Conservation (phyloP, 2,113 vertebrate genomes). For the Canis aureus region DNA sequence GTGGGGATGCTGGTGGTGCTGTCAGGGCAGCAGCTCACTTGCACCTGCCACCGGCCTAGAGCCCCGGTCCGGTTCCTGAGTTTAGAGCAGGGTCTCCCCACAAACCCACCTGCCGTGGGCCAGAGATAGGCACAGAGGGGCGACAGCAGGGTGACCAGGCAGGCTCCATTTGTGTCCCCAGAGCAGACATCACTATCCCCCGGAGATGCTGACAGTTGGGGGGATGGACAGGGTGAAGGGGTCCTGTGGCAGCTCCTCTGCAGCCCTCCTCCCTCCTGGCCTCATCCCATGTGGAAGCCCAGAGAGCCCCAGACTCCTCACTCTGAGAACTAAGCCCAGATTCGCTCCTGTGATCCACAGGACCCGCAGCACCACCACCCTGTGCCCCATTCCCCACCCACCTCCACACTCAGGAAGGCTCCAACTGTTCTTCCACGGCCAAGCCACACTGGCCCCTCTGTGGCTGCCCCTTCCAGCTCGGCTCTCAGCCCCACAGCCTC, state of each 20-base stretch:
- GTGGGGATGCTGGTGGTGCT: no score
- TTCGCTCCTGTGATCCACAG: neutral
- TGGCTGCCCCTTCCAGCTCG: neutral
- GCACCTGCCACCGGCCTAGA: neutral
- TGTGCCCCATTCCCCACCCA: neutral
- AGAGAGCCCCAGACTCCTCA: neutral
- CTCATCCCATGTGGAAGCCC: neutral
- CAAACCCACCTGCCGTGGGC: neutral
- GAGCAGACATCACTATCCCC: neutral
- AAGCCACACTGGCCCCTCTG: neutral
- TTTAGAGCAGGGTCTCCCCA: neutral
- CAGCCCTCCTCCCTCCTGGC: neutral
- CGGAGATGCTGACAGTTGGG: neutral
- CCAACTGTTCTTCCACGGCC: fast-evolving
- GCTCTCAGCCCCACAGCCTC: neutral
- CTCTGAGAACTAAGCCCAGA: neutral
- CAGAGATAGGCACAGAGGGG: neutral
- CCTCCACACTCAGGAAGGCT: fast-evolving
- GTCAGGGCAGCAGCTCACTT: neutral
- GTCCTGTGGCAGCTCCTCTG: neutral
- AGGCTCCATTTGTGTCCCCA: neutral
- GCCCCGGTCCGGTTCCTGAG: neutral
- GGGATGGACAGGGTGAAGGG: no score
- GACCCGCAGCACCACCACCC: neutral
- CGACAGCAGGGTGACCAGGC: neutral